Evolutionary conservation across 2,888 invertebrate species (phyloP).

Genomic region (Pyrrhia umbra): DNA sequence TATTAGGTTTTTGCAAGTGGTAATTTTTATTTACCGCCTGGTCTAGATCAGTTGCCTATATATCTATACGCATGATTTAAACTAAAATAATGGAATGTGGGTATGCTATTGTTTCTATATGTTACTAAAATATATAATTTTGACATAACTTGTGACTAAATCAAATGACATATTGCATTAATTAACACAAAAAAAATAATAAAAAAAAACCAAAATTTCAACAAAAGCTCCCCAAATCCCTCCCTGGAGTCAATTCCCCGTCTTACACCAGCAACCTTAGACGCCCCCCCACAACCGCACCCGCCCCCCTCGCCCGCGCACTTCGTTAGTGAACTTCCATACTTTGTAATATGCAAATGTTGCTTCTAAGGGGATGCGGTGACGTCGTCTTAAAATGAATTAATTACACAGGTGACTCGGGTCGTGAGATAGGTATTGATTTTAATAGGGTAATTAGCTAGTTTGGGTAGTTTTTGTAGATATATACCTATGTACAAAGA

Average conservation of each 20-base stretch:
- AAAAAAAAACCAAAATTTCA: neutral
- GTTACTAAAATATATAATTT: too few relatives aligned
- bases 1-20: too few relatives aligned
- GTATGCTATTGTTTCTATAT: too few relatives aligned
- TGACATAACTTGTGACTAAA: too few relatives aligned
- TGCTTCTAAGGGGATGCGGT: constrained; percentile 82
- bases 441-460: constrained; percentile 57
- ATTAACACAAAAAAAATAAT: too few relatives aligned
- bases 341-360: constrained; percentile 91
- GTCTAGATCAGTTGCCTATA: too few relatives aligned
- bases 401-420: constrained; percentile 88
- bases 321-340: constrained; percentile 89
- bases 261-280: constrained; percentile 87
- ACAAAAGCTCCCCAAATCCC: constrained; percentile 63
- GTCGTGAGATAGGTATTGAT: constrained; percentile 58
- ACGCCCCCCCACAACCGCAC: constrained; percentile 66
- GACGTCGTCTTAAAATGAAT: constrained; percentile 89
- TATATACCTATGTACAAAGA: too few relatives aligned
- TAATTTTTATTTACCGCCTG: too few relatives aligned
- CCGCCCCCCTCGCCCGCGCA: constrained; percentile 67
- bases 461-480: neutral
- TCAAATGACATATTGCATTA: too few relatives aligned
- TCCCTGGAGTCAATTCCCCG: constrained; percentile 87
- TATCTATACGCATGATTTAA: too few relatives aligned
- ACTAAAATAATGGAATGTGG: too few relatives aligned